phyloP scores from a whole-genome alignment of 2,113 vertebrate species.

The Chitala chitala region DNA sequence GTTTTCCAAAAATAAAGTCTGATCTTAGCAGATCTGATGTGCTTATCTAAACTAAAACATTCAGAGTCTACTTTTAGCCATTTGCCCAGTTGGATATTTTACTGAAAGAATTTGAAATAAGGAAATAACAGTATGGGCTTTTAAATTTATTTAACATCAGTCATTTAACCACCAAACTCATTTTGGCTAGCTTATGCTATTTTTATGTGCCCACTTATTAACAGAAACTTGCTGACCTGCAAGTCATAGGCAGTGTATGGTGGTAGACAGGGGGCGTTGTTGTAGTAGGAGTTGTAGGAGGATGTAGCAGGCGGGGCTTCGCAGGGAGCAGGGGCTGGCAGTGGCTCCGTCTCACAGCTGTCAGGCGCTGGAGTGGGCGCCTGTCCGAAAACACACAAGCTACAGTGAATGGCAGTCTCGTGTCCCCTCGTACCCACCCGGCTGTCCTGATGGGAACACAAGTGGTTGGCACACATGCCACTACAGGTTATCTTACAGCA shows the following conservation, averaged over 20 bases:
- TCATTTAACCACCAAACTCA: background rate
- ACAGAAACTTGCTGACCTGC: constrained; percentile 68
- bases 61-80: background rate
- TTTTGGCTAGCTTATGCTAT: background rate
- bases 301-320: constrained; percentile 70
- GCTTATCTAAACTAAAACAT: background rate
- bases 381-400: constrained; percentile 52
- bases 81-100: background rate
- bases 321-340: constrained; percentile 68
- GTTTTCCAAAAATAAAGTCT: no score
- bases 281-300: constrained; percentile 78
- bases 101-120: background rate
- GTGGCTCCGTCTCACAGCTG: constrained; percentile 78
- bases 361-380: constrained; percentile 74
- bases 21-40: no score
- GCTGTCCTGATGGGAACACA: background rate
- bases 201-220: background rate
- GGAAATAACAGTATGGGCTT: no score
- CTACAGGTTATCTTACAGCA: background rate
- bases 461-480: no score
- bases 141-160: no score
- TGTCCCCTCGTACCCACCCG: background rate
- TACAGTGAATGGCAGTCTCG: background rate
- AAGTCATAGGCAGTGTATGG: constrained; percentile 91
- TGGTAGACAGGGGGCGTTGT: constrained; percentile 85